These are phyloP conservation scores for Capromys pilorides DNA, from an alignment of 2,797 vertebrate genomes.

Conservation along the genomic window DNA sequence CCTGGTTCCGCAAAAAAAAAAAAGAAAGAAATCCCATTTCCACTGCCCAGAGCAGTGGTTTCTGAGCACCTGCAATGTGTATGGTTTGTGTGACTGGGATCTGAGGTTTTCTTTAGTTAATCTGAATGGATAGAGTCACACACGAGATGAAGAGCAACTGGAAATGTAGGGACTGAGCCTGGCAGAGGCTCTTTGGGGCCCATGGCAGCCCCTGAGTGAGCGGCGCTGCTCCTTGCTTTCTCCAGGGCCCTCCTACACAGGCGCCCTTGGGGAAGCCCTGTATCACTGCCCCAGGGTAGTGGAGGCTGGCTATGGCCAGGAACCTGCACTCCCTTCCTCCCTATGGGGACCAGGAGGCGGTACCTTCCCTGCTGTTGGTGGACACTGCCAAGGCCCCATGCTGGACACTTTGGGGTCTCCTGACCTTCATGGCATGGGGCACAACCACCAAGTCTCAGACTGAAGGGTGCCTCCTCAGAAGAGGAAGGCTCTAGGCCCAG, in stretches of 20 bases:
- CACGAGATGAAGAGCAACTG: neutral
- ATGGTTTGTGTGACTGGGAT: neutral
- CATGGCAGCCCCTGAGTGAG: neutral
- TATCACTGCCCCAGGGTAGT: neutral
- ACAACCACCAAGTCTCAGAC: neutral
- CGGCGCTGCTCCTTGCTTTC: neutral
- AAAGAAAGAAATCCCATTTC: neutral
- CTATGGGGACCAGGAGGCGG: neutral
- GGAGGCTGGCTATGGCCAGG: no score
- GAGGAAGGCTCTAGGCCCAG: neutral
- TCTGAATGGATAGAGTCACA: neutral
- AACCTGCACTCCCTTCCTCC: neutral
- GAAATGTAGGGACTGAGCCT: neutral
- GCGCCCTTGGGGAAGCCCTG: neutral
- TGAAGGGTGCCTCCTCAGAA: neutral
- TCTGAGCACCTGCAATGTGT: neutral
- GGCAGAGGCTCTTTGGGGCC: neutral
- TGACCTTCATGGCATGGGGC: accelerated
- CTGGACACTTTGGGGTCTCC: neutral
- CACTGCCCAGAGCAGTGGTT: neutral
- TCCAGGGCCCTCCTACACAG: neutral
- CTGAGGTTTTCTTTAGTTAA: conserved; percentile 4
- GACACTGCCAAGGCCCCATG: neutral
- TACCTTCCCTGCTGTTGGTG: neutral
- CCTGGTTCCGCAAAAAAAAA: no score